Percentiles rank a stretch among this genome's conserved stretches.
Conservation (phyloP, 2,797 vertebrate genomes). For the Capromys pilorides region DNA sequence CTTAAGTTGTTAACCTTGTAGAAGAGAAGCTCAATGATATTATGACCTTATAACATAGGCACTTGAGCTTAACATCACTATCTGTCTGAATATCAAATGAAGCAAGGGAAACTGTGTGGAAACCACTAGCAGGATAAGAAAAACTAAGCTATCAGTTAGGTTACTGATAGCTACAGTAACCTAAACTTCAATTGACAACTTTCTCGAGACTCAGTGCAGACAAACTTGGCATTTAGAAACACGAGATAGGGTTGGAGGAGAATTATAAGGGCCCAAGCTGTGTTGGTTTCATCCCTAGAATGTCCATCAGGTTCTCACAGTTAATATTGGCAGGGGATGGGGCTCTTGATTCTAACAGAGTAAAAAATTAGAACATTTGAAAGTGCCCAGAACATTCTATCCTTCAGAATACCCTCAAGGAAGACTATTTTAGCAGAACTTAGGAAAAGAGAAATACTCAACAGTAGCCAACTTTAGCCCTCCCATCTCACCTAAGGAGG, state of each 20-base stretch:
- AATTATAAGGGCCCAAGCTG: neutral
- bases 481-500: neutral
- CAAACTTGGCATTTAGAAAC: neutral
- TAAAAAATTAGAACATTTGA: neutral
- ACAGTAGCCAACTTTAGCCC: neutral
- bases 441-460: neutral
- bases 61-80: too few species aligned
- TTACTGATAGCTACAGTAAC: too few species aligned
- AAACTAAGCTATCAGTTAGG: neutral
- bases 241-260: too few species aligned
- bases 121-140: neutral
- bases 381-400: neutral
- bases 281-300: neutral
- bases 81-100: too few species aligned
- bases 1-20: too few species aligned
- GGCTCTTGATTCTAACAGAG: neutral
- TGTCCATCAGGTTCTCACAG: neutral
- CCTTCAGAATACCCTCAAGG: neutral
- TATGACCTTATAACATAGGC: too few species aligned
- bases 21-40: too few species aligned
- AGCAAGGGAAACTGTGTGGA: neutral
- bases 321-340: neutral
- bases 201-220: neutral
- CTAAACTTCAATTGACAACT: neutral
- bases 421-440: constrained; percentile 18